phyloP scores from a whole-genome alignment of 2,113 vertebrate species.

The Austrofundulus limnaeus region DNA sequence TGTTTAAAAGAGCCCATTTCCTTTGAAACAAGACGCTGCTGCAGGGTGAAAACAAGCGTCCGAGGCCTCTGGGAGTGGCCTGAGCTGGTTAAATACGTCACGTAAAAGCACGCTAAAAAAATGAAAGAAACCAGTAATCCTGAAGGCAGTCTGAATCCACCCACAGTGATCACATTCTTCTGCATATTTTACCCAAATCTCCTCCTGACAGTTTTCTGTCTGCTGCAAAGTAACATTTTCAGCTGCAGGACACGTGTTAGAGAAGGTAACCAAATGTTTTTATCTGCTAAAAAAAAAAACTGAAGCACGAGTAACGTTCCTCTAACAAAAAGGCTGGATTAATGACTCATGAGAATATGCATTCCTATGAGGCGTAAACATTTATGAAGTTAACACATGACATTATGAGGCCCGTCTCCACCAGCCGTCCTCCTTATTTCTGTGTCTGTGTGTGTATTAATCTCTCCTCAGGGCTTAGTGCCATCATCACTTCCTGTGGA shows the following conservation, averaged over 20 bases:
- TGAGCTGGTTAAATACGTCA: background rate
- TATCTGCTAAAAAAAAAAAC: conserved; percentile 8
- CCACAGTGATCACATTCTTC: background rate
- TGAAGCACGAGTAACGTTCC: conserved; percentile 12
- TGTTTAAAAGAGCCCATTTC: conserved; percentile 32
- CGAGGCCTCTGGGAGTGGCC: conserved; percentile 13
- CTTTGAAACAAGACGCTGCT: conserved; percentile 37
- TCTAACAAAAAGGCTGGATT: conserved; percentile 11
- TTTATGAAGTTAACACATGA: conserved; percentile 35
- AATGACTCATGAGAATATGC: conserved; percentile 26
- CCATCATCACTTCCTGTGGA: conserved; percentile 84
- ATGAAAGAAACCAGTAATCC: conserved; percentile 7
- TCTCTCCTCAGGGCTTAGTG: conserved; percentile 66
- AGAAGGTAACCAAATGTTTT: conserved; percentile 24
- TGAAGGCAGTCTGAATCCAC: conserved; percentile 3
- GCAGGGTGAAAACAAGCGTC: background rate
- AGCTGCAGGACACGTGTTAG: background rate
- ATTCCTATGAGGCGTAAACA: conserved; percentile 29
- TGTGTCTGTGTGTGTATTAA: conserved; percentile 36
- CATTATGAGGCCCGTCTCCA: conserved; percentile 34
- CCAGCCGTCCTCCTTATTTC: conserved; percentile 21
- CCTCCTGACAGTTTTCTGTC: conserved; percentile 2
- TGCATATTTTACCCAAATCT: conserved; percentile 12
- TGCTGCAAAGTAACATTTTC: conserved; percentile 18
- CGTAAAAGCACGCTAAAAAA: conserved; percentile 6